Conservation (phyloP, 1,140 invertebrate genomes). For the Drosophila setifemur region DNA sequence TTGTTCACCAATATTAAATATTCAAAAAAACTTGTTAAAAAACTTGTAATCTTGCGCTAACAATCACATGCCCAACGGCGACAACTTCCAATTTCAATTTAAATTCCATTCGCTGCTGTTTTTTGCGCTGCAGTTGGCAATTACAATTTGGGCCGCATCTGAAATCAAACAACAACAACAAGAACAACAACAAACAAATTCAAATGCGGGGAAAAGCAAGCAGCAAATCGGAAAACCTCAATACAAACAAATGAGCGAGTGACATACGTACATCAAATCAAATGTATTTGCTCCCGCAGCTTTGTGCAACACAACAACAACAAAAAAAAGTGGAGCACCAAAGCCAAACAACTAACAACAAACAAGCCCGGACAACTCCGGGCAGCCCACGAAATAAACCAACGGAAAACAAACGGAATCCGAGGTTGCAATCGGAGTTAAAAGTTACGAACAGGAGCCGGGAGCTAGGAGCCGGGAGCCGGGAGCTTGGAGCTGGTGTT, state of each 20-base stretch:
- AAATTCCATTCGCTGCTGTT: slow-evolving; percentile 7
- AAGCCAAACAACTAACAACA: slow-evolving; percentile 61
- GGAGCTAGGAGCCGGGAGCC: background rate
- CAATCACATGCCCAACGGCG: background rate
- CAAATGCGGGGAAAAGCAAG: slow-evolving; percentile 52
- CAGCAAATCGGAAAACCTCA: slow-evolving; percentile 56
- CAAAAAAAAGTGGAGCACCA: slow-evolving; percentile 31
- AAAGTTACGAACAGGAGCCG: background rate
- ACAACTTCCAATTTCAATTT: slow-evolving; percentile 23
- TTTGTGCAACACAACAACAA: slow-evolving; percentile 33
- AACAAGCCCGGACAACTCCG: slow-evolving; percentile 33
- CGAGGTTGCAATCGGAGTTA: slow-evolving; percentile 21
- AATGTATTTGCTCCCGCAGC: slow-evolving; percentile 65
- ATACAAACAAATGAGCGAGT: slow-evolving; percentile 60
- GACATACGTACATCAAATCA: slow-evolving; percentile 64
- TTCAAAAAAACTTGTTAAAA: background rate
- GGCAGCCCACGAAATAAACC: slow-evolving; percentile 12
- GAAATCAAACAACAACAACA: slow-evolving; percentile 34
- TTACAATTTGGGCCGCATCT: slow-evolving; percentile 30
- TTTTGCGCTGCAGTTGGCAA: slow-evolving; percentile 20
- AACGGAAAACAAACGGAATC: slow-evolving; percentile 34
- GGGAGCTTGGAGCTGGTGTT: too few relatives aligned
- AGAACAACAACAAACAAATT: too few relatives aligned
- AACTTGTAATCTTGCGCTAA: background rate
- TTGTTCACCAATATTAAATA: background rate